These are phyloP conservation scores for Hermodice carunculata DNA, from an alignment of 2,888 invertebrate species.

Conservation along the genomic window DNA sequence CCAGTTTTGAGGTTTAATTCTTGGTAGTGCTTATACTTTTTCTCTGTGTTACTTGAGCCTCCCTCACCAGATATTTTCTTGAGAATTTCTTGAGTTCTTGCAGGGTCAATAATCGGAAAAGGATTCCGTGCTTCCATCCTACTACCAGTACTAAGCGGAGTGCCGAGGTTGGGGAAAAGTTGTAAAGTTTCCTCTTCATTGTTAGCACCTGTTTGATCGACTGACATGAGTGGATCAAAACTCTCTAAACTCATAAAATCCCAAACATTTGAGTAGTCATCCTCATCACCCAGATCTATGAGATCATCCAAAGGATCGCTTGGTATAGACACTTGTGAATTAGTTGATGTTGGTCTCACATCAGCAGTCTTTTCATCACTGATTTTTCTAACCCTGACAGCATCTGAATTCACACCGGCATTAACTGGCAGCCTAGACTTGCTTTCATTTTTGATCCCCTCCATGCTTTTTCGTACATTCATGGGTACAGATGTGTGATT, in stretches of 20 bases:
- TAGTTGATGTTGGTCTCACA: too few species aligned
- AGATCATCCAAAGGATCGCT: constrained; percentile 24
- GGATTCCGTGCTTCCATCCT: constrained; percentile 24
- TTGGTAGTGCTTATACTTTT: too few species aligned
- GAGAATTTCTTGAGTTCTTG: constrained; percentile 6
- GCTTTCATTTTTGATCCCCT: too few species aligned
- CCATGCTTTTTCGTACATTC: too few species aligned
- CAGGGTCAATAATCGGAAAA: constrained; percentile 13
- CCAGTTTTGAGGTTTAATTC: too few species aligned
- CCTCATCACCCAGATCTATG: constrained; percentile 21
- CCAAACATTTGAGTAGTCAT: constrained; percentile 3
- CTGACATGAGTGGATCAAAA: constrained; percentile 40
- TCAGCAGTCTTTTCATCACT: too few species aligned
- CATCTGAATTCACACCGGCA: too few species aligned
- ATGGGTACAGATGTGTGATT: too few species aligned
- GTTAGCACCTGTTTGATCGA: neutral
- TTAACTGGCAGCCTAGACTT: too few species aligned
- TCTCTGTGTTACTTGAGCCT: neutral
- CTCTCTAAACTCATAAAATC: constrained; percentile 41
- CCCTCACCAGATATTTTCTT: neutral
- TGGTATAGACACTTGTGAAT: too few species aligned
- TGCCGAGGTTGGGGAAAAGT: constrained; percentile 11
- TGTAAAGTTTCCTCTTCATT: constrained; percentile 2
- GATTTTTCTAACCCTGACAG: too few species aligned
- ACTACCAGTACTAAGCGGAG: neutral